Base-by-base conservation (phyloP, 2,888 invertebrate genomes). In the Agrotis puta region DNA sequence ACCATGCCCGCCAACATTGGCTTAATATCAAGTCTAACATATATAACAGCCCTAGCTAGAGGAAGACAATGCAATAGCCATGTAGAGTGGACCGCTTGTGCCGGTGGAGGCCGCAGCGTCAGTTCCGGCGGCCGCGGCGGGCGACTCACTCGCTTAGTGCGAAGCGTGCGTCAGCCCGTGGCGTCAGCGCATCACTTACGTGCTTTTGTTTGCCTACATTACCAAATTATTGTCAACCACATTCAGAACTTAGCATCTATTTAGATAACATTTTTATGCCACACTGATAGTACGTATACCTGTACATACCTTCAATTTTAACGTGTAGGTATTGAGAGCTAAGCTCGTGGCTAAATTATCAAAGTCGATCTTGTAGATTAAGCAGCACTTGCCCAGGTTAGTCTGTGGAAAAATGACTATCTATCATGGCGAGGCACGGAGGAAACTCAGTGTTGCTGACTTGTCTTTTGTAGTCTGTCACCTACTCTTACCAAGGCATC, bases 121-220 rank as follows among this genome's bases (percentile, higher is more conserved):
- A 27, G 67, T 48, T 16, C 56, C 43, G 79, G 39, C 56, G 16
- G 61, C 27, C 20, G 45, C 43, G 6, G 48, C 87, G 86, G 6
- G 48, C 87, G 86, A 87, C 16, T 85, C 86, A 87, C 54, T 14
- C 50, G 50, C 70, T 83, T 79, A 77, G 77, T 62, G n/a, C 51
- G 76, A 85, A 85, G 64, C 62, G 50, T 83, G 87, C 71, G 85
- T 85, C 83, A 84, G 57, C 69, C 51, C 24, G 67, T 77, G 76
- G 75, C 79, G 83, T 69, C 74, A 77, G 20, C 16, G 18, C 62
- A 16, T 13, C 70, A 77, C 70, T 70, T 61, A 54, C 54, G n/a
- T 27, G 54, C 43, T 18, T 14, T 64, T 67, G 70, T 70, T 72
- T 75, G 66, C 79, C 66, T 64, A 74, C 64, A 72, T 74, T 79